Evolutionary conservation across 2,888 invertebrate species (phyloP), one percentile per base, ranked within the genome.

Genomic region (Habroteleia sp.): DNA sequence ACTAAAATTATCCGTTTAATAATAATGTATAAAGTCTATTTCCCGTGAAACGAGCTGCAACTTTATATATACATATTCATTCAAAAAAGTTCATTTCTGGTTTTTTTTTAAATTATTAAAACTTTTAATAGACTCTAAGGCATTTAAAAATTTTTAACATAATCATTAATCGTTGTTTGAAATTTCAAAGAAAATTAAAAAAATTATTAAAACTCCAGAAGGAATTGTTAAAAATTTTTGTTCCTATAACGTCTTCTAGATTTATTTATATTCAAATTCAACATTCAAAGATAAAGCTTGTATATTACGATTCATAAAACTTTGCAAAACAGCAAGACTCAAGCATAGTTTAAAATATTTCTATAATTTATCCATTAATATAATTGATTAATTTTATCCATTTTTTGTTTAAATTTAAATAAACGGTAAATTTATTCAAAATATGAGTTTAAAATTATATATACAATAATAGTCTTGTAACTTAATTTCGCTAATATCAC

Each of bases 1-100:
- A 50, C 31, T 41, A 50, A 63, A 48, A 63, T 41, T 63, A 31
- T 41, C 41, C 16, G 25, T 16, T 63, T 63, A 41, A 50, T 48
- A 48, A 62, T 27, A n/a, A n/a, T 20, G 46, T 37, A 46, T 16
- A 35, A 44, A 58, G 27, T 44, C 25, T 3, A 27, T 35, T 10
- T 35, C 25, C 25, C 16, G 25, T 44, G 46, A 17, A 37, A 35
- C 16, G 8, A 33, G 5, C n/a, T n/a, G n/a, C n/a, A n/a, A n/a
- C n/a, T n/a, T n/a, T n/a, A n/a, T n/a, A n/a, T 1, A n/a, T 6
- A 13, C 33, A 13, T 1, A 13, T 6, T 33, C 13, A 13, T 33
- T 13, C 20, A 20, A n/a, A n/a, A n/a, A n/a, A n/a, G n/a, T n/a
- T n/a, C n/a, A n/a, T n/a, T 20, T 5, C 20, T 20, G 5, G 3